A percentile compares a stretch with the other conserved stretches of the same genome.
Evolutionary conservation across 1,140 invertebrate genomes (phyloP).

Genomic region (Diprion similis): DNA sequence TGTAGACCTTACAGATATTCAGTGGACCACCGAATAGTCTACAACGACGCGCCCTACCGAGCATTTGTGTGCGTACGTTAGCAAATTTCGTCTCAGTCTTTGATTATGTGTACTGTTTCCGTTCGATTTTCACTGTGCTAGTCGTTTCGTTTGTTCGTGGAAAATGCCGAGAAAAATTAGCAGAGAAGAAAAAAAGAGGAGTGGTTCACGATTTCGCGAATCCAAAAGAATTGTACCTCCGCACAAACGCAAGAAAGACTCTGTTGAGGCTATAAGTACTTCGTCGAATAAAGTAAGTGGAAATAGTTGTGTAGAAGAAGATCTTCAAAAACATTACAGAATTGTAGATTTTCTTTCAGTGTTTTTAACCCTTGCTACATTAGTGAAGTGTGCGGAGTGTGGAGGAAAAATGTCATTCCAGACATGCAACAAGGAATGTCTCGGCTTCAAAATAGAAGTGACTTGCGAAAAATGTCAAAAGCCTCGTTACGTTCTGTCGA

Average conservation of each 20-base stretch:
- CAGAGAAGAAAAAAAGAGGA: constrained; percentile 11
- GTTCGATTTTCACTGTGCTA: no score
- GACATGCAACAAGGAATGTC: constrained; percentile 14
- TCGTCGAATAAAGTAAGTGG: no score
- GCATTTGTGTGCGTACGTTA: no score
- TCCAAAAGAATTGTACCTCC: constrained; percentile 15
- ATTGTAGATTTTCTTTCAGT: constrained; percentile 22
- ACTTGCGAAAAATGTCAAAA: constrained; percentile 23
- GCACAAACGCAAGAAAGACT: constrained; percentile 17
- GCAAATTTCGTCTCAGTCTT: no score
- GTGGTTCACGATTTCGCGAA: constrained; percentile 10
- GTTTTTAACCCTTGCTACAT: constrained; percentile 22
- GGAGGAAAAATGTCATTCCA: constrained; percentile 22
- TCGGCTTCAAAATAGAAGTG: constrained; percentile 19
- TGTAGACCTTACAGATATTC: no score
- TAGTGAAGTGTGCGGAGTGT: constrained; percentile 25
- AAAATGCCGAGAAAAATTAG: constrained; percentile 13
- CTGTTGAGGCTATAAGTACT: constrained; percentile 12
- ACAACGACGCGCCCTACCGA: no score
- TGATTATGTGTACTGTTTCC: no score
- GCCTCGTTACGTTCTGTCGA: constrained; percentile 23
- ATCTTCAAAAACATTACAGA: constrained; percentile 23
- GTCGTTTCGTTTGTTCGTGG: no score
- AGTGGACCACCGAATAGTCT: no score
- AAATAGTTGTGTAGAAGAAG: constrained; percentile 20